A percentile compares a stretch with the other conserved stretches of the same genome.
phyloP scores from a whole-genome alignment of 30 jellyfish, hydroid and myxozoan species.

The Calvadosia cruxmelitensis region DNA sequence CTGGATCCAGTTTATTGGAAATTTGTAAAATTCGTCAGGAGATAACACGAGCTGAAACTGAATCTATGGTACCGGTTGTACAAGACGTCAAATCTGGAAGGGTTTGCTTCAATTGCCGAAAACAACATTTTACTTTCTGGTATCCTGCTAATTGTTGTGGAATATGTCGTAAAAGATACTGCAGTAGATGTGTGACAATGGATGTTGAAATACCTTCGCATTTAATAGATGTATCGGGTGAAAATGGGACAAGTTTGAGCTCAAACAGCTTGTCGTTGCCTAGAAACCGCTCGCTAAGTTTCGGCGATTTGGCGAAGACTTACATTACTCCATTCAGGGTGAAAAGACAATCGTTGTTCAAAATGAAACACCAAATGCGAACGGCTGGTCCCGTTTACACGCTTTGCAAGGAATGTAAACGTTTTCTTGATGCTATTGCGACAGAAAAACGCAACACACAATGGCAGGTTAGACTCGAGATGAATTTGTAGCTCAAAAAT shows the following conservation, averaged over 20 bases:
- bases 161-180: constrained; percentile 52
- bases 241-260: constrained; percentile 23
- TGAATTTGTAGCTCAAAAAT: constrained; percentile 23
- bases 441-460: constrained; percentile 43
- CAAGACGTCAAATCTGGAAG: constrained; percentile 24
- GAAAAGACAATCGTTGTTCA: constrained; percentile 48
- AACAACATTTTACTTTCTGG: constrained; percentile 38
- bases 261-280: constrained; percentile 8
- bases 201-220: constrained; percentile 55
- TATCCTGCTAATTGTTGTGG: constrained; percentile 43
- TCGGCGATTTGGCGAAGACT: background rate
- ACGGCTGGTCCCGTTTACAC: constrained; percentile 30
- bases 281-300: constrained; percentile 2
- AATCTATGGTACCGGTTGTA: constrained; percentile 1
- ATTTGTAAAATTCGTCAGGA: constrained; percentile 83
- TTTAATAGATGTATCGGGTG: constrained; percentile 13
- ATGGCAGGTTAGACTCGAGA: constrained; percentile 49
- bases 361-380: constrained; percentile 11
- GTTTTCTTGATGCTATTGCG: constrained; percentile 33
- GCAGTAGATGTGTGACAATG: constrained; percentile 33
- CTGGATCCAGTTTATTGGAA: constrained; percentile 70
- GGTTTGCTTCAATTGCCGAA: constrained; percentile 62
- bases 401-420: constrained; percentile 45
- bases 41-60: constrained; percentile 71
- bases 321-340: constrained; percentile 46